phyloP scores from a whole-genome alignment of 2,888 invertebrate genomes.

The Bursaphelenchus okinawaensis region DNA sequence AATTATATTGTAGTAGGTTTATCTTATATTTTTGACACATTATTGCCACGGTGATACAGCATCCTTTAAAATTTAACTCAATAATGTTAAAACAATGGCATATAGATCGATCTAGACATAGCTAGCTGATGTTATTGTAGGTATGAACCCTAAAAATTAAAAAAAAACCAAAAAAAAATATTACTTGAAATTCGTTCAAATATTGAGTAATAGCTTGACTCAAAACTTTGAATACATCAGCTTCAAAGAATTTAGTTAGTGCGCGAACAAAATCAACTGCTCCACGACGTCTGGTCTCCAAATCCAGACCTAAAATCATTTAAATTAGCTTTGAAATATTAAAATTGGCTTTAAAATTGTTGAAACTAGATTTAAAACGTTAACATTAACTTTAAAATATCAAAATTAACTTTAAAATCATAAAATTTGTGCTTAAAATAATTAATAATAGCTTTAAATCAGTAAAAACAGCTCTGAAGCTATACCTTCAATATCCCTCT shows the following conservation, averaged over 20 bases:
- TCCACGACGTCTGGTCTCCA: conserved; percentile 87
- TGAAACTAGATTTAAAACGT: neutral
- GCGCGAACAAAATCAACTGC: conserved; percentile 94
- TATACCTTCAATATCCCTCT: conserved; percentile 85
- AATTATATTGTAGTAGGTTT: neutral
- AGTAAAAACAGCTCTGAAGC: neutral
- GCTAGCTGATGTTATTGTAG: too few species aligned
- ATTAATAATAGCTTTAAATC: conserved; percentile 13
- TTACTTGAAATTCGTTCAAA: conserved; percentile 64
- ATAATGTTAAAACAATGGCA: neutral
- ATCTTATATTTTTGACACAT: too few species aligned
- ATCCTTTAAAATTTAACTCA: too few species aligned
- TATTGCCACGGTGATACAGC: too few species aligned
- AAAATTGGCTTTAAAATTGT: neutral
- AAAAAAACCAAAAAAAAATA: too few species aligned
- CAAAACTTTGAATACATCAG: conserved; percentile 57
- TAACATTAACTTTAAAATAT: neutral
- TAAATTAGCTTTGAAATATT: conserved; percentile 21
- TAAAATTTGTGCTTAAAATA: neutral
- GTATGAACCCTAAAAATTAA: too few species aligned
- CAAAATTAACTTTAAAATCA: neutral
- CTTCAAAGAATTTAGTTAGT: conserved; percentile 77
- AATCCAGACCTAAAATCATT: conserved; percentile 64
- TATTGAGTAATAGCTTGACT: conserved; percentile 15
- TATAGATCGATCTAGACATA: too few species aligned